Conservation (phyloP, 2,888 invertebrate species). For the Argynnis bischoffii region DNA sequence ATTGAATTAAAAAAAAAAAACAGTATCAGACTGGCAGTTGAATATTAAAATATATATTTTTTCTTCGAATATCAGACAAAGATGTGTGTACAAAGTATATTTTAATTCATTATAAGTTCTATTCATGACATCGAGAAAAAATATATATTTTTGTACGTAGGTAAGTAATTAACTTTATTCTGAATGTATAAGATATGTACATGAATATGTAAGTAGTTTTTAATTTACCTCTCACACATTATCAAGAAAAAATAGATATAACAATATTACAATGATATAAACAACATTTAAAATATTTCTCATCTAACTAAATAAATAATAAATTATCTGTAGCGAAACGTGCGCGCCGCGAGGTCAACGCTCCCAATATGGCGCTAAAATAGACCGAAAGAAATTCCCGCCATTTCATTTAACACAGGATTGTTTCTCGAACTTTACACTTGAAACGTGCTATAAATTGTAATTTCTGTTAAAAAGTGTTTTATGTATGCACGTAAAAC, state of each 20-base stretch:
- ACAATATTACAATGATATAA: neutral
- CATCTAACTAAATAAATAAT: constrained; percentile 24
- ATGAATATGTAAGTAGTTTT: too few relatives aligned
- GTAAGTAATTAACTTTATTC: too few relatives aligned
- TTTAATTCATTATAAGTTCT: too few relatives aligned
- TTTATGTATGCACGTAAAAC: neutral
- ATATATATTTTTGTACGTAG: too few relatives aligned
- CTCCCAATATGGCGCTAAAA: constrained; percentile 77
- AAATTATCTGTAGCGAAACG: constrained; percentile 33
- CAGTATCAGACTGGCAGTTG: too few relatives aligned
- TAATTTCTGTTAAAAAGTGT: constrained; percentile 25
- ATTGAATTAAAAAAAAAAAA: too few relatives aligned
- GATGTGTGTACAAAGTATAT: too few relatives aligned
- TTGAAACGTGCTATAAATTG: constrained; percentile 36
- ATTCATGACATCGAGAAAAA: too few relatives aligned
- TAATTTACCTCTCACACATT: neutral
- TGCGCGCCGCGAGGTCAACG: constrained; percentile 58
- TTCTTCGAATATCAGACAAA: too few relatives aligned
- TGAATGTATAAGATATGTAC: too few relatives aligned
- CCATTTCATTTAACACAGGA: constrained; percentile 77
- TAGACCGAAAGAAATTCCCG: constrained; percentile 77
- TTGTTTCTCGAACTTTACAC: constrained; percentile 59
- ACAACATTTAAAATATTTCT: constrained; percentile 3
- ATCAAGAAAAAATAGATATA: constrained; percentile 1
- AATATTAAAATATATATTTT: too few relatives aligned